Percentiles rank a stretch among this genome's conserved stretches.
Evolutionary conservation across 2,113 vertebrate species (phyloP).

Genomic region (Salminus brasiliensis): DNA sequence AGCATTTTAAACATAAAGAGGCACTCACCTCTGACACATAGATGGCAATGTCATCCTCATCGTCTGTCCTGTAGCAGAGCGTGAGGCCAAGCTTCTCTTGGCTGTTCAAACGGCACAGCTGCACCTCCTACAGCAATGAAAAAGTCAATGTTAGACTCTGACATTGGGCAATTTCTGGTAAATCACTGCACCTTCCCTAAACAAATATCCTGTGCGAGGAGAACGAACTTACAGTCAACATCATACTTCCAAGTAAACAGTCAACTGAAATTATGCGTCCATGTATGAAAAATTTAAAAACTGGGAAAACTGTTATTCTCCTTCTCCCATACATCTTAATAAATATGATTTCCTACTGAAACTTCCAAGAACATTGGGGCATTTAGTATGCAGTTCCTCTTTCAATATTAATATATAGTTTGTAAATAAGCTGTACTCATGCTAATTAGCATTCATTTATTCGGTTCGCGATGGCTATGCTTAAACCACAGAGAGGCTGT

Average conservation of each 20-base stretch:
- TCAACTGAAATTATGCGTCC: neutral
- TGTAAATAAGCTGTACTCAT: conserved; percentile 71
- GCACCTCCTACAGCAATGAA: conserved; percentile 85
- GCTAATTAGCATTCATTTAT: conserved; percentile 64
- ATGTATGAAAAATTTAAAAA: neutral
- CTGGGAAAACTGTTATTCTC: neutral
- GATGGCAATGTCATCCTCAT: conserved; percentile 92
- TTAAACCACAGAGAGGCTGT: conserved; percentile 21
- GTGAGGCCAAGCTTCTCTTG: conserved; percentile 96
- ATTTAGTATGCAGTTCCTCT: neutral
- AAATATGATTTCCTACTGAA: neutral
- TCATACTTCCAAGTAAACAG: neutral
- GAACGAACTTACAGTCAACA: neutral
- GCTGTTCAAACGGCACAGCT: conserved; percentile 87
- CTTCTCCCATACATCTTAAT: neutral
- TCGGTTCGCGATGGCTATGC: conserved; percentile 28
- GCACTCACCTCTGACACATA: conserved; percentile 92
- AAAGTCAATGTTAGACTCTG: neutral
- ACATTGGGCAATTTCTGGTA: neutral
- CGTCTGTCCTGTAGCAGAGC: conserved; percentile 94
- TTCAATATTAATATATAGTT: conserved; percentile 60
- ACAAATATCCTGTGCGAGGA: neutral
- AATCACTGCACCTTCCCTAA: neutral
- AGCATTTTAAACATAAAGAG: too few species aligned
- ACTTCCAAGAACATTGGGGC: neutral